A percentile compares a stretch with the other conserved stretches of the same genome.
Evolutionary conservation across 2,797 vertebrate species (phyloP).

Genomic region (Takifugu rubripes): DNA sequence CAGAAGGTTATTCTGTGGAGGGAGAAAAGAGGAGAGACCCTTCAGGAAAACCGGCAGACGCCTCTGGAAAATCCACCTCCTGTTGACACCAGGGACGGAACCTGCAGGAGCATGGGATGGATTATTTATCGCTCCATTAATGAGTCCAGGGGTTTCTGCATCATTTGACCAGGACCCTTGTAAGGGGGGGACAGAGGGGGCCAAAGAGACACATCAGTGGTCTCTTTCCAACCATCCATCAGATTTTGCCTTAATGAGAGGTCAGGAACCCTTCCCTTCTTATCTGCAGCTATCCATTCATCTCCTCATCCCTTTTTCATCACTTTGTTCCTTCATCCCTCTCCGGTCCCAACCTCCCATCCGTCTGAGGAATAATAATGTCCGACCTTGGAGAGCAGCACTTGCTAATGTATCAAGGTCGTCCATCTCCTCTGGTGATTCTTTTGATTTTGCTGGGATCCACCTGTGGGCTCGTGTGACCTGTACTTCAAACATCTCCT

Average conservation of each 20-base stretch:
- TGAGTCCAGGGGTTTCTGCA: slow-evolving; percentile 38
- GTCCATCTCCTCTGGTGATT: slow-evolving; percentile 24
- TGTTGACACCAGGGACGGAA: slow-evolving; percentile 28
- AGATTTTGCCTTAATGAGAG: slow-evolving; percentile 61
- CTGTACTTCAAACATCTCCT: neutral
- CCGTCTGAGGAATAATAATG: slow-evolving; percentile 54
- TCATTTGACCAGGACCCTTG: slow-evolving; percentile 33
- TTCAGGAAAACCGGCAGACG: slow-evolving; percentile 4
- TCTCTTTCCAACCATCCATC: slow-evolving; percentile 60
- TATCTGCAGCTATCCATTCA: slow-evolving; percentile 48
- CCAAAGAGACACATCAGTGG: slow-evolving; percentile 37
- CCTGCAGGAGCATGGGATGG: slow-evolving; percentile 33
- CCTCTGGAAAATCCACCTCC: slow-evolving; percentile 15
- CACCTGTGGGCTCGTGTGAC: too few relatives aligned
- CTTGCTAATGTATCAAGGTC: slow-evolving; percentile 61
- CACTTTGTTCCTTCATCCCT: slow-evolving; percentile 53
- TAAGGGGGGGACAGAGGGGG: slow-evolving; percentile 11
- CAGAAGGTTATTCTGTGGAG: slow-evolving; percentile 94
- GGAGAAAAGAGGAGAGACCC: slow-evolving; percentile 13
- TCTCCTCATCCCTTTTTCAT: slow-evolving; percentile 60
- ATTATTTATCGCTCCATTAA: slow-evolving; percentile 46
- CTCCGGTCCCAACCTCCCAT: slow-evolving; percentile 31
- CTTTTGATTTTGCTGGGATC: slow-evolving; percentile 11
- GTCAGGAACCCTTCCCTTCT: slow-evolving; percentile 54
- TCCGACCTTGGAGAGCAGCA: slow-evolving; percentile 42